Evolutionary conservation across 2,888 invertebrate species (phyloP).

Genomic region (Margaritifera margaritifera): DNA sequence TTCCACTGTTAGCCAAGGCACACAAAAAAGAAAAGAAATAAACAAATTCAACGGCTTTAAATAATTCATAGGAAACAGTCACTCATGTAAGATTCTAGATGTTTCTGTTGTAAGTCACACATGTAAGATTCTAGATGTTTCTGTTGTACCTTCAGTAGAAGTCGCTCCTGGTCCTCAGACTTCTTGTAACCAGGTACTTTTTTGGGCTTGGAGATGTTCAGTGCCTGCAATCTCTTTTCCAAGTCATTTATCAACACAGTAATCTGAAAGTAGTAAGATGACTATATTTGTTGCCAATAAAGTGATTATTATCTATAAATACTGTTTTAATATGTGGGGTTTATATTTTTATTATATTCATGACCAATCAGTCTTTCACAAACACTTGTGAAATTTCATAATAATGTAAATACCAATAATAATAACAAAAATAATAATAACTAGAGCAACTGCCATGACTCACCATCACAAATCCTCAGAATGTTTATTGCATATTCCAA

Average conservation of each 20-base stretch:
- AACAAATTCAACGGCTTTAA: too few relatives aligned
- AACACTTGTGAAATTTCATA: not conserved
- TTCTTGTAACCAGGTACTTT: conserved; percentile 42
- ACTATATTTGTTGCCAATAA: not conserved
- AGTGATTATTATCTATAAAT: not conserved
- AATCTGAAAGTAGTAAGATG: conserved; percentile 45
- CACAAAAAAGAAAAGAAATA: not conserved
- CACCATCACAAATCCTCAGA: too few relatives aligned
- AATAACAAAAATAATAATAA: too few relatives aligned
- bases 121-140: not conserved
- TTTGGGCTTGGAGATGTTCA: conserved; percentile 78
- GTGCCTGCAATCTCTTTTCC: conserved; percentile 76
- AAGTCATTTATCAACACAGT: conserved; percentile 83
- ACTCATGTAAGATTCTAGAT: too few relatives aligned
- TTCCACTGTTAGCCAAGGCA: too few relatives aligned
- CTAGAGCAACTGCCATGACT: too few relatives aligned
- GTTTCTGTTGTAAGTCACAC: too few relatives aligned
- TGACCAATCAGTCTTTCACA: too few relatives aligned
- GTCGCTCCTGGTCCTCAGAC: conserved; percentile 76
- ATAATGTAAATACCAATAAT: not conserved
- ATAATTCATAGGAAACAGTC: too few relatives aligned
- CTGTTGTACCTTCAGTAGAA: conserved; percentile 79
- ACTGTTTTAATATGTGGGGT: too few relatives aligned
- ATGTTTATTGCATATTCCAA: too few relatives aligned
- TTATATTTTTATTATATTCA: too few relatives aligned